A percentile compares a stretch with the other conserved stretches of the same genome.
phyloP scores from a whole-genome alignment of 2,797 vertebrate genomes.

The Antennarius maculatus region DNA sequence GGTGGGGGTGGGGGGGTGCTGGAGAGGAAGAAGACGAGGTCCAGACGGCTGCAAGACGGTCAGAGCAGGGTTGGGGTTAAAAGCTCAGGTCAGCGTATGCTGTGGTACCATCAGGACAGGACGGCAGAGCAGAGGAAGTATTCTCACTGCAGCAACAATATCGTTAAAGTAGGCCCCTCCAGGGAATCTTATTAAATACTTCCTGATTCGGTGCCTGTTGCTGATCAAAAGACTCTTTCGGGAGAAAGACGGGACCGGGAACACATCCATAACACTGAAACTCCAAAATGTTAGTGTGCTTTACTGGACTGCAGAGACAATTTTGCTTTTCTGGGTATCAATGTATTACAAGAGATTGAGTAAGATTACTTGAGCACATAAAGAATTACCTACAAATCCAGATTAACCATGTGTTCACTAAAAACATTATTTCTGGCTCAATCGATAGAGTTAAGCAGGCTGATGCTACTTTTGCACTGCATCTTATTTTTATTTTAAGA shows the following conservation, averaged over 20 bases:
- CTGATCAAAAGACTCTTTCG: conserved; percentile 33
- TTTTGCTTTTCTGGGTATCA: conserved; percentile 52
- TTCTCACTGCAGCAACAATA: conserved; percentile 23
- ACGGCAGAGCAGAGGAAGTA: conserved; percentile 51
- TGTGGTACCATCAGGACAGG: conserved; percentile 23
- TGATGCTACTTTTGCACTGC: conserved; percentile 3
- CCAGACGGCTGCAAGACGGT: conserved; percentile 52
- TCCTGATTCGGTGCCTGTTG: conserved; percentile 48
- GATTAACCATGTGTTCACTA: conserved; percentile 51
- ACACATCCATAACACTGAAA: conserved; percentile 12
- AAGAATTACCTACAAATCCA: conserved; percentile 46
- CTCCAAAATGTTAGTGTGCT: conserved; percentile 16
- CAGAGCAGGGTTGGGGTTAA: conserved; percentile 45
- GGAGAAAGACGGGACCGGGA: conserved; percentile 19
- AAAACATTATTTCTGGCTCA: conserved; percentile 15
- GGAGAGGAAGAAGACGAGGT: conserved; percentile 54
- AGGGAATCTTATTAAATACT: conserved; percentile 60
- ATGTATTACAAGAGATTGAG: conserved; percentile 57
- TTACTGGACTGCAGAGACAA: conserved; percentile 34
- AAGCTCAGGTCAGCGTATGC: conserved; percentile 38
- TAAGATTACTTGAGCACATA: conserved; percentile 62
- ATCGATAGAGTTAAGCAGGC: conserved; percentile 22
- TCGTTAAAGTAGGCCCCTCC: conserved; percentile 46
- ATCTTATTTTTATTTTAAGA: conserved; percentile 24
- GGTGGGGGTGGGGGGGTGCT: neutral